Conservation (phyloP, 2,888 invertebrate species). For the Sturmia bella region DNA sequence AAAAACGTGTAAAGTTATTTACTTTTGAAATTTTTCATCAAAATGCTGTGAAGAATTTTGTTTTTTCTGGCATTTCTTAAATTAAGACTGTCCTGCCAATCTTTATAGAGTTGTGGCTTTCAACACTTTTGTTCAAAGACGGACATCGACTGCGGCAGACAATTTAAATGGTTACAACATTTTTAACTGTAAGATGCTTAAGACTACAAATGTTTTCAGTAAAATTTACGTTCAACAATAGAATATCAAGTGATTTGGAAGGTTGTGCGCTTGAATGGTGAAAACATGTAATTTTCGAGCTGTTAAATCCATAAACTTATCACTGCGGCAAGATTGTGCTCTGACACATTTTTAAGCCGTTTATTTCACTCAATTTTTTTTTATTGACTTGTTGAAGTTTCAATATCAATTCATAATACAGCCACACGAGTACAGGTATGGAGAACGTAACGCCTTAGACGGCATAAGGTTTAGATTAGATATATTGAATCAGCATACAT, state of each 20-base stretch:
- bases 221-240: neutral
- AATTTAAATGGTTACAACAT: slow-evolving; percentile 27
- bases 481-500: too few relatives aligned
- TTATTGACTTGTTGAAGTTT: too few relatives aligned
- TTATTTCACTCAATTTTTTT: too few relatives aligned
- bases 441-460: too few relatives aligned
- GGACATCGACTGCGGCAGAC: slow-evolving; percentile 9
- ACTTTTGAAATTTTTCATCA: slow-evolving; percentile 31
- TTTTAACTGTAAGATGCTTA: neutral
- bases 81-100: slow-evolving; percentile 37
- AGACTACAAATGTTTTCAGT: neutral
- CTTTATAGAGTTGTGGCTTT: slow-evolving; percentile 41
- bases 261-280: too few relatives aligned
- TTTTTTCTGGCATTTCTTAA: neutral
- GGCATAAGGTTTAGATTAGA: too few relatives aligned
- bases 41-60: slow-evolving; percentile 9
- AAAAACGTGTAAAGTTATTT: slow-evolving; percentile 45
- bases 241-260: slow-evolving; percentile 3
- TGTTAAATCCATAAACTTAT: too few relatives aligned
- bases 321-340: too few relatives aligned
- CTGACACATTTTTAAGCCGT: too few relatives aligned
- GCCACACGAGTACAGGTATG: too few relatives aligned
- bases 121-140: slow-evolving; percentile 40
- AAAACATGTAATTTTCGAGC: too few relatives aligned
- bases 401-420: too few relatives aligned